Evolutionary conservation across 2,797 vertebrate genomes (phyloP), one percentile per base, ranked within the genome.

Genomic region (Melanotaenia trifasciata): DNA sequence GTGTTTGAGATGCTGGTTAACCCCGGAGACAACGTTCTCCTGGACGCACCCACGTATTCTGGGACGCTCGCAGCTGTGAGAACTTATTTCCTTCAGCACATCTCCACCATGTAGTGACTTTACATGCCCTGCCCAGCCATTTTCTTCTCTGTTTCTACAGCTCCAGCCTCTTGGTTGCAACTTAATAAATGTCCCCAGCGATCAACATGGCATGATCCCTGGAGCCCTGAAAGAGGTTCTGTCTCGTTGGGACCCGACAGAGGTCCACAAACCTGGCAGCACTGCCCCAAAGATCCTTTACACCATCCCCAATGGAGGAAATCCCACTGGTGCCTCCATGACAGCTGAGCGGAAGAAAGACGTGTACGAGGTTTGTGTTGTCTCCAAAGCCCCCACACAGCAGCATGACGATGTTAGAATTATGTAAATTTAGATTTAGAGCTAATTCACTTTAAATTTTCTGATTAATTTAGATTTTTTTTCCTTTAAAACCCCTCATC

Each of bases 1-100:
- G 92, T 96, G 51, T 99, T 99, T 88, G 97, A 99, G 93, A 99
- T 99, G 98, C 93, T 98, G 50, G 86, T 98, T 78, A 96, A 83
- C 88, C 96, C 95, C 9, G 96, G 96, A 67, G 98, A 99, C 86
- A 96, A 95, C 16, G 78, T 98, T 56, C 95, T 99, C 58, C 70
- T 98, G 57, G 96, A 97, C 68, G 92, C 96, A 0, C 97, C 97
- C 12, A 94, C 95, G 0, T 99, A 97, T 62, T 63, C 97, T 0
- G 97, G 97, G 43, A 97, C 96, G 0, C 89, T 99, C 47, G 89
- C 96, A 61, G 94, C 95, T 24, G 97, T 98, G 88, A 95, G 95
- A 90, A 2, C 50, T 10, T 0, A 12, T 51, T 35, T 4, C 1
- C 22, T 16, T 61, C n/a, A 8, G 14, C 11, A 5, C n/a, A 1